These are phyloP conservation scores for Phasia obesa DNA, from an alignment of 2,888 invertebrate species.

Conservation along the genomic window DNA sequence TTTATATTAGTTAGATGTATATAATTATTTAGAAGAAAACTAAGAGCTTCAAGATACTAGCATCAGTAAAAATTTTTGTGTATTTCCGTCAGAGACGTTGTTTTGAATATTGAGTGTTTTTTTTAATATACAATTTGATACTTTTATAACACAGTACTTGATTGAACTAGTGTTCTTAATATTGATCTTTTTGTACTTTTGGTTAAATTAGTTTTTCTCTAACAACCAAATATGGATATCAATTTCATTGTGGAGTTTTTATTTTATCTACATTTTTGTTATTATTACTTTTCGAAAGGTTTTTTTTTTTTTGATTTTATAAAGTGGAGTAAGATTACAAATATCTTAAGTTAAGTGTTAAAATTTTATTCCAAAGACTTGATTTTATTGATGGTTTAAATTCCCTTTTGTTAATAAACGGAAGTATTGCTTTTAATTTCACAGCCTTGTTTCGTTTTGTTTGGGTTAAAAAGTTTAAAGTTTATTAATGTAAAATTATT, in stretches of 20 bases:
- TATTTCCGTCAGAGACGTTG: not conserved
- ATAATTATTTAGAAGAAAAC: no score
- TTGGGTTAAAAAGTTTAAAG: no score
- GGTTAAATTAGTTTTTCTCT: not conserved
- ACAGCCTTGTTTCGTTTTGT: slow-evolving; percentile 24
- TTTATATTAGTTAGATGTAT: slow-evolving; percentile 18
- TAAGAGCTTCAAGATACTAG: not conserved
- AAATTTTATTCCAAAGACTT: slow-evolving; percentile 74
- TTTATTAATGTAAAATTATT: slow-evolving; percentile 32
- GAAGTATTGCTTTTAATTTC: slow-evolving; percentile 74
- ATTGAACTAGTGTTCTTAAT: slow-evolving; percentile 29
- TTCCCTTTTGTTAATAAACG: slow-evolving; percentile 79
- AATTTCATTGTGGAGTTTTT: slow-evolving; percentile 13
- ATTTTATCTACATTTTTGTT: slow-evolving; percentile 6
- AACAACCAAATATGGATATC: slow-evolving; percentile 25
- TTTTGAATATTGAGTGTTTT: slow-evolving; percentile 5
- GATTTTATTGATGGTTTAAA: slow-evolving; percentile 73
- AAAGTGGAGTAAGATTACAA: slow-evolving; percentile 40
- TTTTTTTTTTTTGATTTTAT: not conserved
- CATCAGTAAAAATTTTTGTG: not conserved
- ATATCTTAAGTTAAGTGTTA: slow-evolving; percentile 67
- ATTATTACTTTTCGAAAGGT: not conserved
- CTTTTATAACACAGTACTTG: slow-evolving; percentile 8
- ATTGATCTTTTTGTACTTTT: slow-evolving; percentile 25
- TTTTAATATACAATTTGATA: slow-evolving; percentile 36